Base-by-base conservation (phyloP, 2,113 vertebrate genomes). In the Chaetura pelagica region DNA sequence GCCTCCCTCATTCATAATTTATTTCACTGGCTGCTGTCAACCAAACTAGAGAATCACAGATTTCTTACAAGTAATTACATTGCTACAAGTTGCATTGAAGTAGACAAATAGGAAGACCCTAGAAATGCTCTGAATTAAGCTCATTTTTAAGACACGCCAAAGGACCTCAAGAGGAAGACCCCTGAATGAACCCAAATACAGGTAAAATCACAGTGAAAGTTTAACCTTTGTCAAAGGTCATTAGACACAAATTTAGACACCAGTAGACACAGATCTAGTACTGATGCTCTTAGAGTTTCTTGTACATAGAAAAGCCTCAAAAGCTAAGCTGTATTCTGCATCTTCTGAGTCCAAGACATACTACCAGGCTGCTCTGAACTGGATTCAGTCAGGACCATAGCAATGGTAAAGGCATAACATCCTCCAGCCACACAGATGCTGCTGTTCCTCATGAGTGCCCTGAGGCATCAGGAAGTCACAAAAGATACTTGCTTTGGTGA, bases 1-100 rank as follows among this genome's bases (percentile, higher is more conserved):
- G 72, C 73, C 84, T 95, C 74, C 62, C 44, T 94, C 78, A 93
- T 91, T 77, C 87, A 87, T 82, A 91, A 84, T 89, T 91, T 87
- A 84, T 93, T 90, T 81, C 68, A 93, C 38, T 82, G 77, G 13
- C 74, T 89, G 78, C 90, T 93, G 89, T 84, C 80, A 93, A 32
- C 44, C 81, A 74, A 91, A 78, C 44, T n/a, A n/a, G 40, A 91
- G 71, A 57, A 76, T 76, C 88, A 48, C 49, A 79, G 87, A 63
- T 91, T 75, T 94, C 74, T 91, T 54, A 34, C 20, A 93, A 84
- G 40, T 64, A 87, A 87, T 93, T 81, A 84, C 75, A 90, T 68
- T 72, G 81, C 49, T 68, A n/a, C 35, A 46, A 42, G 40, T 73
- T 52, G 82, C 66, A 64, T 12, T 94, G 71, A 87, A 87, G 78